Conservation (phyloP, 2,888 invertebrate genomes). For the Xanthostigma xanthostigma region DNA sequence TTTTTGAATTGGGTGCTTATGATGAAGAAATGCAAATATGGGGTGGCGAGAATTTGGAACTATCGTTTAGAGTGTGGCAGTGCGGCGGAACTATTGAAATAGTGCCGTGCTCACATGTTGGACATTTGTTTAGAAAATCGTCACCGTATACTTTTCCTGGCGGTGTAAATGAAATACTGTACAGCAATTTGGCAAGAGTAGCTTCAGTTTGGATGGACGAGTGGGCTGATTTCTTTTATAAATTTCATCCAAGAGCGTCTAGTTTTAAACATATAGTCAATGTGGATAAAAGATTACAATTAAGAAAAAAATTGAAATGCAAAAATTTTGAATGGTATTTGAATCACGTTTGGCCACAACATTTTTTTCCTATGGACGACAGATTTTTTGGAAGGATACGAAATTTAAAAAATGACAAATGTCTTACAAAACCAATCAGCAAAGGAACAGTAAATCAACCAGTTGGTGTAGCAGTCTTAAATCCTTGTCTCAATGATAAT, state of each 20-base stretch:
- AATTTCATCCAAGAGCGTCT: conserved; percentile 60
- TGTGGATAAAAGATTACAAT: conserved; percentile 44
- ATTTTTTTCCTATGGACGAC: conserved; percentile 81
- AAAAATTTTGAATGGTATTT: conserved; percentile 87
- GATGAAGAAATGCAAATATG: conserved; percentile 72
- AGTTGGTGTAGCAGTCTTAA: conserved; percentile 52
- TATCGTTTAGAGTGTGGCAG: conserved; percentile 94
- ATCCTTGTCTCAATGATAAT: conserved; percentile 43
- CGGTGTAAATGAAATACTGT: conserved; percentile 75
- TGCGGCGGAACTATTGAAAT: conserved; percentile 86
- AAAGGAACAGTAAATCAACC: conserved; percentile 46
- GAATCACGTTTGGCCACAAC: conserved; percentile 87
- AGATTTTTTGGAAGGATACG: conserved; percentile 79
- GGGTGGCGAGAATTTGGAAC: conserved; percentile 97
- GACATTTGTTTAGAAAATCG: conserved; percentile 80
- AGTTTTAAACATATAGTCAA: conserved; percentile 40
- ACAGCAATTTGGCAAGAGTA: conserved; percentile 81
- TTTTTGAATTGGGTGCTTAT: conserved; percentile 70
- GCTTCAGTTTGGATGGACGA: conserved; percentile 98
- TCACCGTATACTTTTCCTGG: conserved; percentile 94
- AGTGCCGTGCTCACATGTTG: conserved; percentile 84
- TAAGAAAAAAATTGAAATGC: conserved; percentile 58
- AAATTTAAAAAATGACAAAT: conserved; percentile 33
- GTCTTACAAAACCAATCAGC: conserved; percentile 48
- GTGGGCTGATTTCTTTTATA: conserved; percentile 85